Percentiles rank a stretch among this genome's conserved stretches.
Evolutionary conservation across 2,797 vertebrate genomes (phyloP).

Genomic region (Macroramphosus scolopax): DNA sequence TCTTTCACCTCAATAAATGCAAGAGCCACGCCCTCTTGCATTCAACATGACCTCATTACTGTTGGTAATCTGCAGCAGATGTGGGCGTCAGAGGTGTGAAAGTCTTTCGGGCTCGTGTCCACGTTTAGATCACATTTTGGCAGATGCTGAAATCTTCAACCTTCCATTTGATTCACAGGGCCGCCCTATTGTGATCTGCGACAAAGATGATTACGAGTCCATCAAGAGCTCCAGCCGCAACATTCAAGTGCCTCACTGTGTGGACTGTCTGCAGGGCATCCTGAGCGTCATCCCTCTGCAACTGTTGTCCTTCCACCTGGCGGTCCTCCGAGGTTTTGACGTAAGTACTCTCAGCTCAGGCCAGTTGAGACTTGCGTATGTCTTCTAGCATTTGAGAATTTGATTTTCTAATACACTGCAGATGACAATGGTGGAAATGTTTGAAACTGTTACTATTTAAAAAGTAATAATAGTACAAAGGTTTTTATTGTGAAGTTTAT

Average conservation of each 20-base stretch:
- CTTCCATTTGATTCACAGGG: constrained; percentile 76
- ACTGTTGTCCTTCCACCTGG: constrained; percentile 96
- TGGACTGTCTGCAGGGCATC: constrained; percentile 97
- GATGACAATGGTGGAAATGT: too few species aligned
- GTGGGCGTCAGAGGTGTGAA: constrained; percentile 31
- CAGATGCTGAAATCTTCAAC: neutral
- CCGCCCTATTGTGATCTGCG: constrained; percentile 94
- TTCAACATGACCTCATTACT: constrained; percentile 43
- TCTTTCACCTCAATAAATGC: constrained; percentile 40
- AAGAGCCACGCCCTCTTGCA: constrained; percentile 17
- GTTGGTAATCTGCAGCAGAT: constrained; percentile 49
- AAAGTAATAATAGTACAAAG: too few species aligned
- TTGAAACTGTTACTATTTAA: too few species aligned
- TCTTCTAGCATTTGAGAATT: neutral
- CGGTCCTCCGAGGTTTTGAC: constrained; percentile 92
- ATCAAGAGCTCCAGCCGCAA: constrained; percentile 90
- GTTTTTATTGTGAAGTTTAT: too few species aligned
- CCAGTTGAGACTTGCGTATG: constrained; percentile 5
- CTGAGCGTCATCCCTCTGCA: constrained; percentile 96
- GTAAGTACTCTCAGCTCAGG: constrained; percentile 76
- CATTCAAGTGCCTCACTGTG: constrained; percentile 94
- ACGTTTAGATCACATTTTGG: neutral
- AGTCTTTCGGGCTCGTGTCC: constrained; percentile 3
- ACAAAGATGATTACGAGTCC: constrained; percentile 93
- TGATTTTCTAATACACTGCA: neutral